Evolutionary conservation across 1,140 invertebrate genomes (phyloP), one percentile per base, ranked within the genome.

Genomic region (Polypedilum vanderplanki): DNA sequence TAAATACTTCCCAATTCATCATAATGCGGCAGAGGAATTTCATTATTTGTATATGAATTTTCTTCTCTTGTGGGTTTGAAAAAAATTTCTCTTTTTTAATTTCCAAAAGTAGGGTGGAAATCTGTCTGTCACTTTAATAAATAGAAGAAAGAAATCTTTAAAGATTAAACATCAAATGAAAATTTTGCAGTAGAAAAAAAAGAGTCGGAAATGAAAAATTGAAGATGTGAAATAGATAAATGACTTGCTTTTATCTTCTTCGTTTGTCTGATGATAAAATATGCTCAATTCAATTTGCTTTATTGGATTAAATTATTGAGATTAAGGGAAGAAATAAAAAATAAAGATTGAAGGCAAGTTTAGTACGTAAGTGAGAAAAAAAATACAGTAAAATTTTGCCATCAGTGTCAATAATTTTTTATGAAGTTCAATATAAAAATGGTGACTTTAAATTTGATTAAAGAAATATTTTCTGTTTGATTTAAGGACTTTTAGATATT

Each of bases 231-330:
- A 57, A n/a, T 12, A 57, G n/a, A 57, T 57, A 57, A 57, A 57
- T 57, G 46, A n/a, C 46, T 57, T 12, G 46, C 12, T 57, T 33
- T 33, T 57, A 57, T 57, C n/a, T 57, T 57, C 4, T 57, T n/a
- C n/a, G 41, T 33, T 33, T 46, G 46, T 57, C 46, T 57, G 8
- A 57, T n/a, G 15, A n/a, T 57, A n/a, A n/a, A n/a, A n/a, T n/a
- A 57, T 57, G 10, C 46, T 57, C 3, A 15, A 57, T 57, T 57
- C 46, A 57, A 57, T 57, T n/a, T n/a, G n/a, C 12, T 57, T 57
- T 57, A 57, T 57, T 57, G 46, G n/a, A 57, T 57, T 57, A 57
- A 15, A 57, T 57, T 57, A n/a, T 4, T n/a, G 46, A 57, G n/a
- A 57, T 12, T 57, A 57, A 57, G 46, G 41, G 9, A 46, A 8